Conservation (phyloP, 2,797 vertebrate genomes). For the Menidia menidia region DNA sequence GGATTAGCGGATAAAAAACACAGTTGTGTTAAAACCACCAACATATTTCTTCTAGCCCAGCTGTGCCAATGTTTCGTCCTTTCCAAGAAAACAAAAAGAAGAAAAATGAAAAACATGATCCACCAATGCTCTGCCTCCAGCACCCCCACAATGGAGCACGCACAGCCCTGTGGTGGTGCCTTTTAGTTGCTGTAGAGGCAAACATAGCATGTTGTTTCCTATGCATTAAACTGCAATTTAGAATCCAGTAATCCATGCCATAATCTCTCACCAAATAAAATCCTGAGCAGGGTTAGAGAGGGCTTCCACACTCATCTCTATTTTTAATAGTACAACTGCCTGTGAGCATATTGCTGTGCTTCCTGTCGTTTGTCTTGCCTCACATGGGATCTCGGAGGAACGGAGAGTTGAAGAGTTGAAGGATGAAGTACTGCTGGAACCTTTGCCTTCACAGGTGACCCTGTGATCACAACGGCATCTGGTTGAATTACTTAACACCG, state of each 20-base stretch:
- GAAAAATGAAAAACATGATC: constrained; percentile 52
- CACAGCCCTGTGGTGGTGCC: constrained; percentile 17
- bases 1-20: constrained; percentile 44
- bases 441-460: constrained; percentile 78
- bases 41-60: constrained; percentile 40
- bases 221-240: constrained; percentile 82
- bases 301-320: constrained; percentile 17
- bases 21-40: constrained; percentile 36
- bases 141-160: constrained; percentile 48
- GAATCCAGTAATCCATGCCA: constrained; percentile 80
- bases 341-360: background rate
- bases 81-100: constrained; percentile 53
- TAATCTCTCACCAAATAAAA: constrained; percentile 82
- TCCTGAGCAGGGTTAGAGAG: constrained; percentile 47
- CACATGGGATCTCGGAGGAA: constrained; percentile 21
- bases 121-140: constrained; percentile 29
- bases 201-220: constrained; percentile 70
- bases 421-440: constrained; percentile 46
- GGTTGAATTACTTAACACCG: constrained; percentile 86
- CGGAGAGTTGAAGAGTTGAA: constrained; percentile 25
- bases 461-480: constrained; percentile 82
- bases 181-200: constrained; percentile 34
- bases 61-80: constrained; percentile 50
- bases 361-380: background rate
- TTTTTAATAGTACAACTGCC: constrained; percentile 16